Percentiles rank a stretch among this genome's conserved stretches.
phyloP scores from a whole-genome alignment of 2,888 invertebrate species.

The Falcaria lacertinaria region DNA sequence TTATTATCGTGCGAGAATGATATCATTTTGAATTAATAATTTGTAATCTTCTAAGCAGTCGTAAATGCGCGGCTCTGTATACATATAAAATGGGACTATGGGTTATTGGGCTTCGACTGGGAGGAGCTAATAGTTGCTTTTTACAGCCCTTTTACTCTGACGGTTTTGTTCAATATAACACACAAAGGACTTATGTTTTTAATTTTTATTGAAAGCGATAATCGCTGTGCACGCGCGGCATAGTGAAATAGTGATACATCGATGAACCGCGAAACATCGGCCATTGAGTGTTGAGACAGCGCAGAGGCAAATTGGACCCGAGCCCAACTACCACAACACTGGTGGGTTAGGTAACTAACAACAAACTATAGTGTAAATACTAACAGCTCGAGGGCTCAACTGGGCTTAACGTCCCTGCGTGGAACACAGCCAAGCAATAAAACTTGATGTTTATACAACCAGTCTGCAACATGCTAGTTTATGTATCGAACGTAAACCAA shows the following conservation, averaged over 20 bases:
- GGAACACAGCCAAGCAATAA: slow-evolving; percentile 78
- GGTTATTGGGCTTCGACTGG: neutral
- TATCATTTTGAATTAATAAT: neutral
- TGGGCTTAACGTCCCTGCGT: slow-evolving; percentile 69
- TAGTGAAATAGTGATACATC: too few relatives aligned
- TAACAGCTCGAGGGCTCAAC: slow-evolving; percentile 53
- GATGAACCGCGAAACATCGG: too few relatives aligned
- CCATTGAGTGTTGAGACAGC: too few relatives aligned
- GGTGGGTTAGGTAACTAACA: slow-evolving; percentile 23
- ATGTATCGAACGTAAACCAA: slow-evolving; percentile 46
- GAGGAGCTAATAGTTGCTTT: neutral
- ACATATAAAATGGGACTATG: neutral
- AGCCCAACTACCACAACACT: slow-evolving; percentile 4
- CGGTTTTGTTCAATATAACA: too few relatives aligned
- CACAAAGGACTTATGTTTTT: too few relatives aligned
- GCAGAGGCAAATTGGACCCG: slow-evolving; percentile 2
- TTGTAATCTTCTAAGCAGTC: neutral
- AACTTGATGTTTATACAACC: slow-evolving; percentile 73
- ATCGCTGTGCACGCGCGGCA: too few relatives aligned
- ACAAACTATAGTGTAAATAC: slow-evolving; percentile 62
- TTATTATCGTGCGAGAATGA: neutral
- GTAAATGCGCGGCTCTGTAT: neutral
- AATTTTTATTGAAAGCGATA: too few relatives aligned
- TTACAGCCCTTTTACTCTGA: neutral
- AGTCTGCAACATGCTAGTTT: slow-evolving; percentile 62